phyloP scores from a whole-genome alignment of 2,888 invertebrate species.

The Agriotes lineatus region DNA sequence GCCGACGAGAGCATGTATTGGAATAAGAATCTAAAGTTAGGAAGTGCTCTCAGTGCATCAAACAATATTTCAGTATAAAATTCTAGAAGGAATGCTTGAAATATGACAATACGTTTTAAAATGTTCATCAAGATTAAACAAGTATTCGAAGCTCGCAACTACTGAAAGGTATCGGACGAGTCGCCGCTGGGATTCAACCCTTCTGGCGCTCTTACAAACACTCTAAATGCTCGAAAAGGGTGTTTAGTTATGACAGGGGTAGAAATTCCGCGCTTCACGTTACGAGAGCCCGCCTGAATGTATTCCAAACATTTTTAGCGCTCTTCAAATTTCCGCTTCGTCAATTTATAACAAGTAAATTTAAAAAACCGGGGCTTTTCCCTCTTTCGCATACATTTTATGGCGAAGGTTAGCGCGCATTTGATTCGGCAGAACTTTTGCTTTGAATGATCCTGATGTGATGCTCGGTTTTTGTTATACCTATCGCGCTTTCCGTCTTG shows the following conservation, averaged over 20 bases:
- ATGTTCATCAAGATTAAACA: no score
- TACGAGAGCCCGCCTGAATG: constrained; percentile 40
- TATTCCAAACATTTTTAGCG: constrained; percentile 45
- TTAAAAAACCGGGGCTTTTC: constrained; percentile 35
- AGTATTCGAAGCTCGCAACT: neutral
- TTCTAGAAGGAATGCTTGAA: no score
- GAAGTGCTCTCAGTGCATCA: no score
- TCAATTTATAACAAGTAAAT: constrained; percentile 45
- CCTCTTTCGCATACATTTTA: constrained; percentile 35
- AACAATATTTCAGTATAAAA: no score
- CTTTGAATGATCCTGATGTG: constrained; percentile 14
- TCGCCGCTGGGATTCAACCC: constrained; percentile 36
- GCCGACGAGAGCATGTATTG: no score
- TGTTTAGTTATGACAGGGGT: constrained; percentile 42
- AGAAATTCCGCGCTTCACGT: constrained; percentile 40
- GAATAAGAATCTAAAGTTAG: no score
- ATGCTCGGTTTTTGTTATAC: neutral
- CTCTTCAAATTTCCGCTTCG: constrained; percentile 46
- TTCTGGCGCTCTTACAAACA: constrained; percentile 41
- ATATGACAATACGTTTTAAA: no score
- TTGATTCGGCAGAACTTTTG: constrained; percentile 26
- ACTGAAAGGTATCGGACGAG: constrained; percentile 18
- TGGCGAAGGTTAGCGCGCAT: constrained; percentile 24
- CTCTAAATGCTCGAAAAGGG: constrained; percentile 42
- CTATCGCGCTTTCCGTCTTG: neutral